A percentile compares a stretch with the other conserved stretches of the same genome.
These are phyloP conservation scores for Leucozona laternaria DNA, from an alignment of 2,888 invertebrate genomes.

Conservation along the genomic window DNA sequence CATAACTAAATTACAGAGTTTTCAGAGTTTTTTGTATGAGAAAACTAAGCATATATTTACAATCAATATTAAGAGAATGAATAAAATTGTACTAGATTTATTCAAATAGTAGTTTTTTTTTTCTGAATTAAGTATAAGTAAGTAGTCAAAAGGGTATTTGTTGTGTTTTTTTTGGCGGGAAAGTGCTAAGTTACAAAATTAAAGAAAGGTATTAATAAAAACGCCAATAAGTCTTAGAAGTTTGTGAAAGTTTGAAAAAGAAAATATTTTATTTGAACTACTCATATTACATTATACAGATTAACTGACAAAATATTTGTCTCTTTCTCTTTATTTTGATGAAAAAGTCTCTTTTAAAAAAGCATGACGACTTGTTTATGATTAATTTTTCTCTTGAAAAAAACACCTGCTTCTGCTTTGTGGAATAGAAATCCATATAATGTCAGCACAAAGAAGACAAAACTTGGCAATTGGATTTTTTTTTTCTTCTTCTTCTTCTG, in stretches of 20 bases:
- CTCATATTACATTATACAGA: no score
- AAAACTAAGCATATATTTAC: background rate
- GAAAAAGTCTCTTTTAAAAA: background rate
- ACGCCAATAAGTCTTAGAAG: background rate
- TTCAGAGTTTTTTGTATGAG: no score
- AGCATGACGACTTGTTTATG: background rate
- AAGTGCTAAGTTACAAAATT: background rate
- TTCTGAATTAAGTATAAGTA: no score
- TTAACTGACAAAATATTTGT: background rate
- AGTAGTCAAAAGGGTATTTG: conserved; percentile 6
- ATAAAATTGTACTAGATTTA: conserved; percentile 63
- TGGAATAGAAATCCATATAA: conserved; percentile 10
- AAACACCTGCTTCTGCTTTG: conserved; percentile 35
- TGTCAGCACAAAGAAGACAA: background rate
- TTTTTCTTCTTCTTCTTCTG: conserved; percentile 21
- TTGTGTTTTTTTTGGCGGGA: conserved; percentile 44
- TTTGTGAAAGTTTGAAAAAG: background rate
- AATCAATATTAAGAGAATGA: conserved; percentile 6
- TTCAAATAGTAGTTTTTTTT: background rate
- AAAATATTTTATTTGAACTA: background rate
- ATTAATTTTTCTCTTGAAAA: conserved; percentile 10
- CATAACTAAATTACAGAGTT: conserved; percentile 20
- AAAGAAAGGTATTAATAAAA: background rate
- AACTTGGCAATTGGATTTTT: background rate
- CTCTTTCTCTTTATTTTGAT: background rate